phyloP scores from a whole-genome alignment of 2,113 vertebrate genomes.

The Menidia beryllina region DNA sequence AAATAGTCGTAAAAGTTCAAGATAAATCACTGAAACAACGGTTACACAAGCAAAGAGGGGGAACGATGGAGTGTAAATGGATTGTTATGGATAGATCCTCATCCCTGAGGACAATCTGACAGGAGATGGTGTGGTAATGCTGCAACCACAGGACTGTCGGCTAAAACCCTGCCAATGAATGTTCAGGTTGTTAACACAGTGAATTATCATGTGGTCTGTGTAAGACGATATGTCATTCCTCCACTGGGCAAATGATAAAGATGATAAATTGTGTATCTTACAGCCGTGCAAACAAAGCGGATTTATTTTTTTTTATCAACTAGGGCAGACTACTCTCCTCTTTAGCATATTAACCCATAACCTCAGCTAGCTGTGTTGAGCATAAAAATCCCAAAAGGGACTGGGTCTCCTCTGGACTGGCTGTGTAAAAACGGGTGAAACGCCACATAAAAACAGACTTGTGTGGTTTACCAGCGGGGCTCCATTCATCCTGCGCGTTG shows the following conservation, averaged over 20 bases:
- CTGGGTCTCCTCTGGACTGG: conserved; percentile 35
- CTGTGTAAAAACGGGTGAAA: conserved; percentile 48
- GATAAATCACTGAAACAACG: conserved; percentile 37
- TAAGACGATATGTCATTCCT: conserved; percentile 64
- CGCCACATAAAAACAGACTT: conserved; percentile 61
- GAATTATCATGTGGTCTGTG: conserved; percentile 68
- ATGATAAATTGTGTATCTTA: conserved; percentile 68
- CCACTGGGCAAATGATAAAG: conserved; percentile 66
- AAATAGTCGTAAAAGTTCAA: conserved; percentile 15
- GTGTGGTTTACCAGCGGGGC: conserved; percentile 51
- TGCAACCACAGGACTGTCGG: conserved; percentile 65
- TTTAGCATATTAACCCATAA: conserved; percentile 38
- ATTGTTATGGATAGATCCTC: conserved; percentile 75
- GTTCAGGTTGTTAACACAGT: conserved; percentile 76
- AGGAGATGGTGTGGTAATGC: conserved; percentile 71
- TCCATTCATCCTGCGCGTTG: conserved; percentile 77
- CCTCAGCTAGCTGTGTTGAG: conserved; percentile 56
- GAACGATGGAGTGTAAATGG: conserved; percentile 65
- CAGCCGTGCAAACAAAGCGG: conserved; percentile 48
- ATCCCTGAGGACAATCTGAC: conserved; percentile 79
- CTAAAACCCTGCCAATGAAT: conserved; percentile 66
- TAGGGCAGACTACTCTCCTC: neutral
- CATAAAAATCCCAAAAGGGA: conserved; percentile 40
- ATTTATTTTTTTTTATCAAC: conserved; percentile 20
- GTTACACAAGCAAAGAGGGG: conserved; percentile 14